phyloP scores from a whole-genome alignment of 2,797 vertebrate species.

The Euthynnus affinis region DNA sequence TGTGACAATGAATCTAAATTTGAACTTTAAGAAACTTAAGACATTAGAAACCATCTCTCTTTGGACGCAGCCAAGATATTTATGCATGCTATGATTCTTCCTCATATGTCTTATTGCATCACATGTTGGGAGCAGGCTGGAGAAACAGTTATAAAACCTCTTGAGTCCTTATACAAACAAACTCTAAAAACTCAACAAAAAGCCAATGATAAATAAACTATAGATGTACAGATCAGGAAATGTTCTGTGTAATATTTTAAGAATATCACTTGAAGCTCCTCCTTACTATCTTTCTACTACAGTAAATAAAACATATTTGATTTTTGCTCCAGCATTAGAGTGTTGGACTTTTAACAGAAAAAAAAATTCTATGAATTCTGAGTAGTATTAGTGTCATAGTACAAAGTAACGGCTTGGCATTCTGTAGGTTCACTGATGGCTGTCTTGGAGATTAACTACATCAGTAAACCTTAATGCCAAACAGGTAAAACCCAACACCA shows the following conservation, averaged over 20 bases:
- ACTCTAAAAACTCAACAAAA: too few relatives aligned
- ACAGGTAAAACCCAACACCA: slow-evolving; percentile 67
- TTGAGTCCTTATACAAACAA: too few relatives aligned
- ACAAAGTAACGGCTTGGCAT: slow-evolving; percentile 54
- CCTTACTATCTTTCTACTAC: not conserved
- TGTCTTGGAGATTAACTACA: slow-evolving; percentile 69
- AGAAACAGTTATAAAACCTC: too few relatives aligned
- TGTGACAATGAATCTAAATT: too few relatives aligned
- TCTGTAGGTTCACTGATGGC: slow-evolving; percentile 65
- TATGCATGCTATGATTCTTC: too few relatives aligned
- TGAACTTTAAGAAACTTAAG: too few relatives aligned
- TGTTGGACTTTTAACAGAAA: too few relatives aligned
- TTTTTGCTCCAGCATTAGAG: slow-evolving; percentile 10
- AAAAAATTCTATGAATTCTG: slow-evolving; percentile 51
- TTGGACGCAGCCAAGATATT: too few relatives aligned
- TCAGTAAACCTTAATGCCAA: slow-evolving; percentile 70
- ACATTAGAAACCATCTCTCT: too few relatives aligned
- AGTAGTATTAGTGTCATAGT: slow-evolving; percentile 56
- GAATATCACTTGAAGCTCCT: not conserved
- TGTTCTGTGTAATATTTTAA: not conserved
- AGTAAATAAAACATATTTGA: slow-evolving; percentile 21
- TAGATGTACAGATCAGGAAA: not conserved
- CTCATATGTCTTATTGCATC: too few relatives aligned
- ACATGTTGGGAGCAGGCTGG: too few relatives aligned
- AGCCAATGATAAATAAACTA: too few relatives aligned